Evolutionary conservation across 2,888 invertebrate species (phyloP).

Genomic region (Flexamia atlantica): DNA sequence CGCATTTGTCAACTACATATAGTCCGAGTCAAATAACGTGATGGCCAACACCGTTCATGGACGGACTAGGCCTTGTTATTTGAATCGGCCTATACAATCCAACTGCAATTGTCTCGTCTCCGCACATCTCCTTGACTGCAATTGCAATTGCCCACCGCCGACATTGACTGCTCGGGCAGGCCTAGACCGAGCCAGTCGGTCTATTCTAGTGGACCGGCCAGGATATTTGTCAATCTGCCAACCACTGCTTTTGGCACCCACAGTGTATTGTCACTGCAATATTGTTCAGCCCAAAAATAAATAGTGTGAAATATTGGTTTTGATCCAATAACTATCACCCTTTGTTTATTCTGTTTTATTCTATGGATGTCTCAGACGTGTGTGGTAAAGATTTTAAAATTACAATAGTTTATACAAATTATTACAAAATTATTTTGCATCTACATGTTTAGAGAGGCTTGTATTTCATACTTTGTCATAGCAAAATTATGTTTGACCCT

Average conservation of each 20-base stretch:
- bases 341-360: too few relatives aligned
- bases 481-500: too few relatives aligned
- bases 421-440: too few relatives aligned
- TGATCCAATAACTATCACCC: background rate
- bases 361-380: too few relatives aligned
- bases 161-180: background rate
- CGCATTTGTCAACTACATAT: too few relatives aligned
- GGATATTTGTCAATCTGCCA: conserved; percentile 48
- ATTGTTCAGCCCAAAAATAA: background rate
- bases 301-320: background rate
- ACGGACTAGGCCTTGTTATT: background rate
- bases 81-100: background rate
- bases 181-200: background rate
- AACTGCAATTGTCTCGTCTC: background rate
- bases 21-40: too few relatives aligned
- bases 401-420: too few relatives aligned
- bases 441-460: too few relatives aligned
- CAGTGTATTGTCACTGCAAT: conserved; percentile 10
- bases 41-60: too few relatives aligned
- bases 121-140: background rate
- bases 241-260: conserved; percentile 1
- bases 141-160: background rate
- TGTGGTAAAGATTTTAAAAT: too few relatives aligned
- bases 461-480: too few relatives aligned
- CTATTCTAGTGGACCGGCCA: conserved; percentile 50